These are phyloP conservation scores for Romanomermis culicivorax DNA, from an alignment of 2,888 invertebrate species.

Conservation along the genomic window DNA sequence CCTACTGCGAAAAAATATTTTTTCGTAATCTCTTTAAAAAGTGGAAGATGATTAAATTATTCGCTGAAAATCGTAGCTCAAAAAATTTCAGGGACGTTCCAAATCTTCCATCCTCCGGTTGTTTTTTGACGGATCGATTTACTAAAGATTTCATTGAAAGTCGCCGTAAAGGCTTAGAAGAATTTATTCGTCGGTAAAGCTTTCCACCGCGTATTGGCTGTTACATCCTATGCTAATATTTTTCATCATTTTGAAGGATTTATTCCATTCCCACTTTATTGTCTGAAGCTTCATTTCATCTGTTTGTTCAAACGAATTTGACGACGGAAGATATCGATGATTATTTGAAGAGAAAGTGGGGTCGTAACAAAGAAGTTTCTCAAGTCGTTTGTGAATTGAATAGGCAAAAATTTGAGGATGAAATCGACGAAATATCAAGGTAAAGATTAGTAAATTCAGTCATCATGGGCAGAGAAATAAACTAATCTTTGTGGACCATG, in stretches of 20 bases:
- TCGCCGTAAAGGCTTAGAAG: neutral
- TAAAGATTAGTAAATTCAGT: too few relatives aligned
- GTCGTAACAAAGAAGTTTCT: neutral
- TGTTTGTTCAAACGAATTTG: slow-evolving; percentile 2
- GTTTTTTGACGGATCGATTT: slow-evolving; percentile 1
- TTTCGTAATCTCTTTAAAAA: too few relatives aligned
- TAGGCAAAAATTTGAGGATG: neutral
- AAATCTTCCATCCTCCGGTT: neutral
- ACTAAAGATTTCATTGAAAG: neutral
- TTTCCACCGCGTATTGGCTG: neutral
- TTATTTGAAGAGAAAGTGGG: slow-evolving; percentile 1
- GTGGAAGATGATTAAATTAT: too few relatives aligned
- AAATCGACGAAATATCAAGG: slow-evolving; percentile 1
- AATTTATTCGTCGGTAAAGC: neutral
- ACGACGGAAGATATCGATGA: neutral
- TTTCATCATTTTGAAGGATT: neutral
- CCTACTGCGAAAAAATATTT: too few relatives aligned
- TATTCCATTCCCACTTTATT: slow-evolving; percentile 4
- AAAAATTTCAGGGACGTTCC: slow-evolving; percentile 2
- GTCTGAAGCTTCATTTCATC: slow-evolving; percentile 3
- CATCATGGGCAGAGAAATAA: too few relatives aligned
- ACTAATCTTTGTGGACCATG: too few relatives aligned
- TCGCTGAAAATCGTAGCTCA: too few relatives aligned
- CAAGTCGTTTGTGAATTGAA: neutral
- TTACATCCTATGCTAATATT: neutral